These are phyloP conservation scores for Heterodera carotae DNA, from an alignment of 1,140 invertebrate species.

Conservation along the genomic window DNA sequence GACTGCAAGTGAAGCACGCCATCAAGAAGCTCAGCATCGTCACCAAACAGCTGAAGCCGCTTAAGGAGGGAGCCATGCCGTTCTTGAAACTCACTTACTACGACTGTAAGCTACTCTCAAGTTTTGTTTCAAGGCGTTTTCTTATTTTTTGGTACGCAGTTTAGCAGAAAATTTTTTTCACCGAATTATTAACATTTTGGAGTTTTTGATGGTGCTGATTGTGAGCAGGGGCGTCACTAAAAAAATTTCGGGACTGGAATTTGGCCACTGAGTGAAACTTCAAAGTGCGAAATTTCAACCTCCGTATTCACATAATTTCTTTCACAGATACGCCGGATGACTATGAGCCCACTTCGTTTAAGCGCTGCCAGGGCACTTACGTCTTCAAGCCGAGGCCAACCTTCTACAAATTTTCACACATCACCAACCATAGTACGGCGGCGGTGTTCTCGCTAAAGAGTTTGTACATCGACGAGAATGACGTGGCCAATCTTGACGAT, in stretches of 20 bases:
- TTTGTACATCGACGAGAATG: not conserved
- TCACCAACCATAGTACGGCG: constrained; percentile 16
- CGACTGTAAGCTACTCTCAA: constrained; percentile 15
- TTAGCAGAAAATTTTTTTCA: no score
- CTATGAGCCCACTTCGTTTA: constrained; percentile 26
- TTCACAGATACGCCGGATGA: constrained; percentile 30
- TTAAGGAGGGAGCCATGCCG: not conserved
- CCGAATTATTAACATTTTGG: no score
- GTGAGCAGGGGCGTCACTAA: no score
- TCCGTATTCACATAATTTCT: not conserved
- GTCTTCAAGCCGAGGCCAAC: constrained; percentile 8
- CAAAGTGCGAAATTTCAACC: no score
- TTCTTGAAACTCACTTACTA: constrained; percentile 35
- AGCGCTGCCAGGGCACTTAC: constrained; percentile 21
- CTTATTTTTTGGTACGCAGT: no score
- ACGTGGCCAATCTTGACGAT: constrained; percentile 23
- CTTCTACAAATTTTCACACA: constrained; percentile 26
- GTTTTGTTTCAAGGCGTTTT: constrained; percentile 2
- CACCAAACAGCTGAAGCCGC: constrained; percentile 2
- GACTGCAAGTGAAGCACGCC: constrained; percentile 27
- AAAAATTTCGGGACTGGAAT: no score
- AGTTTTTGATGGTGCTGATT: no score
- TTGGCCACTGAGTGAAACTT: no score
- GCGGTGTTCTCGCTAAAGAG: constrained; percentile 22
- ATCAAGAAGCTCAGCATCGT: constrained; percentile 28